Base-by-base conservation (phyloP, 1,140 invertebrate species). In the Coptotermes formosanus region DNA sequence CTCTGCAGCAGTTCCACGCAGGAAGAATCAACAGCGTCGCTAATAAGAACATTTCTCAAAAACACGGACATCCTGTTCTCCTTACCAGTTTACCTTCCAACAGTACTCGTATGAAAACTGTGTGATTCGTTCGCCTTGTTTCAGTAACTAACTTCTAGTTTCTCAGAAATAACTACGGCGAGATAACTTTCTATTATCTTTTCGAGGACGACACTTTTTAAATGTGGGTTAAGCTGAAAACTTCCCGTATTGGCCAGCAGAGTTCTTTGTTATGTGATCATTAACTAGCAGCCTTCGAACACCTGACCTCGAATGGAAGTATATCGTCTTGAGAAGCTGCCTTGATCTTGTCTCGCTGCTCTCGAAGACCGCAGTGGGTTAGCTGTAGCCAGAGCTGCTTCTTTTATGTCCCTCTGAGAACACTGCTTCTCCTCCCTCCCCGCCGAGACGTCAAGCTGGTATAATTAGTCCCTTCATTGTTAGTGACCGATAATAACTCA, bases 11-110 rank as follows among this genome's bases (percentile, higher is more conserved):
- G 93, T 86, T 97, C 93, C 3, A 95, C 94, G 90, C 98, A 99
- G 88, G 94, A 94, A 21, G 93, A 91, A 89, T 98, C 97, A 6
- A 99, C 96, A 43, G 97, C 96, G 92, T 99, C 98, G 88, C 97
- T 97, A 87, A 99, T 96, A 44, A 99, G 91, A 81, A 99, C 97
- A 86, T 92, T 94, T 88, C 91, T 91, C 48, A 95, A 87, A 43
- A 88, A 88, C 82, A 91, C 87, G 14, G 91, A 88, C 92, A 93
- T 93, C 82, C 25, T 59, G 30, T 21, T 55, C 52, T 55, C 3
- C 14, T 48, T 48, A 21, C 21, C 52, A 19, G 21, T 85, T 82
- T 88, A 45, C n/a, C n/a, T n/a, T n/a, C n/a, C n/a, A n/a, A n/a
- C n/a, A n/a, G n/a, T n/a, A n/a, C 14, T 48, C 38, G 38, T 38